Conservation (phyloP, 53 echinoderm and acorn worm genomes). For the Luidia sarsii region DNA sequence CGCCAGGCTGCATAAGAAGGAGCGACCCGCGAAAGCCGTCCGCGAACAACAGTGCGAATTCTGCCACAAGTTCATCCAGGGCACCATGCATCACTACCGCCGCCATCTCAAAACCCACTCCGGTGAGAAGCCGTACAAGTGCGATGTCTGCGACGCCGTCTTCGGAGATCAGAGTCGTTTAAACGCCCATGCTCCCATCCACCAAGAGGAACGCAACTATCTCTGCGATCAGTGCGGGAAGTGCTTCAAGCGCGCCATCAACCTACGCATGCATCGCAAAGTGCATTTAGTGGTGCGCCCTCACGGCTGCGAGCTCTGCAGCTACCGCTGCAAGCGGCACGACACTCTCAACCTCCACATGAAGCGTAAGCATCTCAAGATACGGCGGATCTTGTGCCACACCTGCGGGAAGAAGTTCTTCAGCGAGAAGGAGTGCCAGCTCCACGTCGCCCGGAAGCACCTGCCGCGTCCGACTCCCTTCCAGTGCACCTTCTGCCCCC, state of each 20-base stretch:
- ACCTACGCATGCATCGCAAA: conserved; percentile 84
- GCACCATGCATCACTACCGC: conserved; percentile 66
- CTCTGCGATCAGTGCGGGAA: conserved; percentile 89
- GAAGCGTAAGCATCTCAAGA: conserved; percentile 83
- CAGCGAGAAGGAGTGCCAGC: conserved; percentile 81
- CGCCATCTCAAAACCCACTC: conserved; percentile 78
- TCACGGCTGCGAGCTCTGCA: conserved; percentile 69
- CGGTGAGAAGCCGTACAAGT: conserved; percentile 79
- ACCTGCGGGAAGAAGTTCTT: conserved; percentile 86
- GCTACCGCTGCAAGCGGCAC: conserved; percentile 75
- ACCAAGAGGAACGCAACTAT: conserved; percentile 66
- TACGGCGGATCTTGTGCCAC: conserved; percentile 65
- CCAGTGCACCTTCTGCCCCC: conserved; percentile 73
- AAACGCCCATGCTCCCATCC: conserved; percentile 72
- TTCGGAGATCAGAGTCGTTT: conserved; percentile 77
- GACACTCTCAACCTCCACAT: conserved; percentile 80
- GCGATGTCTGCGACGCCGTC: conserved; percentile 67
- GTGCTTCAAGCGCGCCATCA: conserved; percentile 84
- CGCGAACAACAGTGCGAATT: conserved; percentile 69
- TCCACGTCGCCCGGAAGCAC: conserved; percentile 73
- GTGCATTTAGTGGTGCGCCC: conserved; percentile 59
- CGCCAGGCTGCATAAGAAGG: conserved; percentile 45
- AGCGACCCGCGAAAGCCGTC: conserved; percentile 32
- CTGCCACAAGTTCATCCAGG: conserved; percentile 73
- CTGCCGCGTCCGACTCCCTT: conserved; percentile 73